Percentiles rank a stretch among this genome's conserved stretches.
Conservation (phyloP, 2,888 invertebrate genomes). For the Aethes cnicana region DNA sequence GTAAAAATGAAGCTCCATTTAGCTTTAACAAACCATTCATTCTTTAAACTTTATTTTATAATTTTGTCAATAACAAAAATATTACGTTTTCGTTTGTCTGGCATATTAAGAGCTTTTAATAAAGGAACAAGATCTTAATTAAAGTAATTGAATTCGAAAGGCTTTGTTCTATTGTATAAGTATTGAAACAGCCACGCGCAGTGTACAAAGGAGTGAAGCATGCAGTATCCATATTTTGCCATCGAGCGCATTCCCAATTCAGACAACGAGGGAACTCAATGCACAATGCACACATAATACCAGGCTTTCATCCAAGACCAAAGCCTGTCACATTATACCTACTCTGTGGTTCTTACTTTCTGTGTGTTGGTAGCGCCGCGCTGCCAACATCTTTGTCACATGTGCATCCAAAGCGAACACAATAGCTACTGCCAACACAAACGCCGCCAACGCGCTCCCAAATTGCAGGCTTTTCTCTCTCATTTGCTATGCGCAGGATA, state of each 20-base stretch:
- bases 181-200: not conserved
- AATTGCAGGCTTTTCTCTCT: conserved; percentile 17
- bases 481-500: conserved; percentile 14
- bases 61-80: no score
- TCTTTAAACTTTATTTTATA: not conserved
- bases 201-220: no score
- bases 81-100: no score
- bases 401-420: conserved; percentile 14
- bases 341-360: conserved; percentile 19
- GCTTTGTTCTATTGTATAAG: no score
- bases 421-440: conserved; percentile 16
- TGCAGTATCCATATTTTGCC: not conserved
- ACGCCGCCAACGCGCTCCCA: conserved; percentile 5
- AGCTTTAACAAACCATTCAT: not conserved
- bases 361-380: conserved; percentile 9
- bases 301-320: conserved; percentile 16
- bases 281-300: conserved; percentile 18
- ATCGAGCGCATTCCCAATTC: conserved; percentile 10
- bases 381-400: conserved; percentile 25
- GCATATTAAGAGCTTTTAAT: no score
- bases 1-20: no score
- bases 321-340: conserved; percentile 27
- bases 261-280: conserved; percentile 16
- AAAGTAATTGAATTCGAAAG: no score
- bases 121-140: no score